Evolutionary conservation across 2,113 vertebrate genomes (phyloP), one percentile per base, ranked within the genome.

Genomic region (Bufo bufo): DNA sequence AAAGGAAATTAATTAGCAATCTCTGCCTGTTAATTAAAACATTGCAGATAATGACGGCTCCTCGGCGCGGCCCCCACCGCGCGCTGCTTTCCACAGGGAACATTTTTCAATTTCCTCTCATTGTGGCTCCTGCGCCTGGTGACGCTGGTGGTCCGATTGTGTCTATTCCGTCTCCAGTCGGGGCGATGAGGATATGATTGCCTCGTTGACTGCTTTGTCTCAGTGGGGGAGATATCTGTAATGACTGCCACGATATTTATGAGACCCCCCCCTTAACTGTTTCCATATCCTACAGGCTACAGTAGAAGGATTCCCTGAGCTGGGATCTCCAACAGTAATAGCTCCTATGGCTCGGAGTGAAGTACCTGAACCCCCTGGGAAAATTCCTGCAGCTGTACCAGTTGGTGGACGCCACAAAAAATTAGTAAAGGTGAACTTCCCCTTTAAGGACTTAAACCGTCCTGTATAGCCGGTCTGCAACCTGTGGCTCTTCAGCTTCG

Each of bases 21-120:
- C 61, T 50, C 81, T 83, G 61, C 13, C 81, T 66, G 81, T 83
- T 66, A 83, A 83, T 83, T 69, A 47, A 69, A 66, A 69, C 81
- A 52, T 69, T 83, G 33, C 9, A 83, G 43, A 83, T 83, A 83
- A 83, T 83, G 61, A 63, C 61, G 19, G 45, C 43, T 65, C 19
- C 80, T 82, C 58, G 16, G 63, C 20, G 52, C 20, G 8, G 49
- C 20, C 50, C 81, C 10, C 59, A 5, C 59, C 4, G 10, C 80
- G 9, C 43, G 45, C 59, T 20, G 58, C 33, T 63, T 49, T 82
- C 80, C 80, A 47, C 19, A 6, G 80, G 59, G 79, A 65, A 59
- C 43, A 45, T 47, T 82, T 45, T 82, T 20, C 10, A 47, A 82
- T 63, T 82, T 63, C 58, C 59, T 82, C 17, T 61, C 59, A 63